Evolutionary conservation across 2,888 invertebrate genomes (phyloP), one percentile per base, ranked within the genome.

Genomic region (Brenthis hecate): DNA sequence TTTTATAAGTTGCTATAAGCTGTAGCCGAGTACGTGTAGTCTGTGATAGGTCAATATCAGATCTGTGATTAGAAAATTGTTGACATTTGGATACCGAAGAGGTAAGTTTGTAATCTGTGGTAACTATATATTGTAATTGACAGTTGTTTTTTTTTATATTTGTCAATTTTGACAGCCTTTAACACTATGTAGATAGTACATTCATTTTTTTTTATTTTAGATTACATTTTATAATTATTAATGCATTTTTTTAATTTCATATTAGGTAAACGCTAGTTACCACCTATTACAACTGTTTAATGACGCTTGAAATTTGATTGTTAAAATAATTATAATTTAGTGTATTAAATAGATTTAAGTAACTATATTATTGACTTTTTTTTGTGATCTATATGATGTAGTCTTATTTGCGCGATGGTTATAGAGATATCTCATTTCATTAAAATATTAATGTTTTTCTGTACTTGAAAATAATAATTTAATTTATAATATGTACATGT

Each of bases 41-140:
- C 85, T 88, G 88, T 88, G 87, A 86, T 88, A 87, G 83, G 78
- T 76, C 78, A 70, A 68, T 77, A 79, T 76, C 73, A 76, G 77
- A 85, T 79, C 85, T 88, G 88, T 87, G 87, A 87, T 88, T 78
- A 75, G 78, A 75, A 79, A 79, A 83, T 74, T 43, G 69, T 71
- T 60, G 28, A 60, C 16, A 60, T 60, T 60, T 60, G 60, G n/a
- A 60, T 77, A 78, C 76, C 77, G 77, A 79, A 77, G 73, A 75
- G 69, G 51, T 70, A 23, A 56, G 32, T 48, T 61, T 70, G 16
- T 70, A 58, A 67, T 70, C 56, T 63, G 55, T 63, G 65, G 50
- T 56, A 57, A 63, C 14, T 47, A 43, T 66, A 13, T 5, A 43
- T 51, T 16, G n/a, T 14, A 19, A 19, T 36, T 23, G 14, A 64